phyloP scores from a whole-genome alignment of 2,113 vertebrate species.

The Oryzias javanicus region DNA sequence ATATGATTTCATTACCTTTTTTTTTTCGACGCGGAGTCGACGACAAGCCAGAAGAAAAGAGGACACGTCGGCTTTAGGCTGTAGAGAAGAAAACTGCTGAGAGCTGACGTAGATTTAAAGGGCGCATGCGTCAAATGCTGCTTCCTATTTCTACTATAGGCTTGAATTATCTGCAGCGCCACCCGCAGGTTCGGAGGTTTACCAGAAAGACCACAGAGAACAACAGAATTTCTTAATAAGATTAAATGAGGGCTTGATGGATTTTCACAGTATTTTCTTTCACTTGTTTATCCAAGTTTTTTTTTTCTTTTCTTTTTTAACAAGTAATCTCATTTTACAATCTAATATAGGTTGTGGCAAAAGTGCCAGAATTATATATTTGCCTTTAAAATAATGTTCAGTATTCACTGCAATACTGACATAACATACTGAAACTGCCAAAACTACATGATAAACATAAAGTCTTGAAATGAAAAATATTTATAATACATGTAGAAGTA shows the following conservation, averaged over 20 bases:
- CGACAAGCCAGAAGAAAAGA: slow-evolving; percentile 3
- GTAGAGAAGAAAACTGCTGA: slow-evolving; percentile 1
- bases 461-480: not conserved
- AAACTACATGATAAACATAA: not conserved
- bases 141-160: not conserved
- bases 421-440: not conserved
- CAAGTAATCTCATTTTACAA: not conserved
- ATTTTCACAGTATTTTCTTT: not conserved
- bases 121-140: slow-evolving; percentile 57
- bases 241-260: no score
- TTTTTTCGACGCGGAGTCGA: slow-evolving; percentile 1
- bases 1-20: slow-evolving; percentile 20
- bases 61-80: slow-evolving; percentile 67
- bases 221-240: no score
- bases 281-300: not conserved
- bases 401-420: not conserved
- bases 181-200: slow-evolving; percentile 28
- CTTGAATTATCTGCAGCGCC: slow-evolving; percentile 7
- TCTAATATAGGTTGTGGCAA: not conserved
- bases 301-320: not conserved
- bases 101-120: slow-evolving; percentile 68
- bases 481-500: no score
- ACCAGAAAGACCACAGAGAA: no score
- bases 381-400: not conserved
- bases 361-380: not conserved